phyloP scores from a whole-genome alignment of 2,113 vertebrate genomes.

The Monopterus albus region DNA sequence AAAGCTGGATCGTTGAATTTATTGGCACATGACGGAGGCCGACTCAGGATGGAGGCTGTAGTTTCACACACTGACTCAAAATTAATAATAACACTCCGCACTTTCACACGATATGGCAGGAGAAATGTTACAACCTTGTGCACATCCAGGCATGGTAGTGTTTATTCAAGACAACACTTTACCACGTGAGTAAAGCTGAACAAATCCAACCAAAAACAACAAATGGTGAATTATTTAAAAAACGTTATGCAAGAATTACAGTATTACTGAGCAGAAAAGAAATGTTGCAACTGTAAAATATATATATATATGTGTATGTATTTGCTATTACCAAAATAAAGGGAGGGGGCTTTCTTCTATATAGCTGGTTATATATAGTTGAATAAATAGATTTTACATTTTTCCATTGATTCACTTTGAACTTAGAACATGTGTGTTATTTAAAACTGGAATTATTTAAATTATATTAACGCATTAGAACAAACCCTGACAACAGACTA shows the following conservation, averaged over 20 bases:
- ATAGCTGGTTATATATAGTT: background rate
- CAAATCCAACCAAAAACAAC: constrained; percentile 26
- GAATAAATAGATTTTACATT: background rate
- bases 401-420: background rate
- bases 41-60: constrained; percentile 48
- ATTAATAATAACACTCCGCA: constrained; percentile 3
- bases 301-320: too few species aligned
- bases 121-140: too few species aligned
- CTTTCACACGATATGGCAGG: background rate
- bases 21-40: constrained; percentile 24
- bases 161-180: constrained; percentile 40
- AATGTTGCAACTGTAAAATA: background rate
- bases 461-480: too few species aligned
- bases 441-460: too few species aligned
- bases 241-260: background rate
- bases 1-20: background rate
- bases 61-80: constrained; percentile 46
- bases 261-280: background rate
- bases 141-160: too few species aligned
- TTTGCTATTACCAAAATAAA: constrained; percentile 43
- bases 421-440: too few species aligned
- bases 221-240: constrained; percentile 11
- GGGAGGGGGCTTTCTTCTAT: background rate
- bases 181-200: constrained; percentile 33
- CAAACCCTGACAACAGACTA: too few species aligned